phyloP scores from a whole-genome alignment of 2,797 vertebrate genomes.

The Cuniculus paca region DNA sequence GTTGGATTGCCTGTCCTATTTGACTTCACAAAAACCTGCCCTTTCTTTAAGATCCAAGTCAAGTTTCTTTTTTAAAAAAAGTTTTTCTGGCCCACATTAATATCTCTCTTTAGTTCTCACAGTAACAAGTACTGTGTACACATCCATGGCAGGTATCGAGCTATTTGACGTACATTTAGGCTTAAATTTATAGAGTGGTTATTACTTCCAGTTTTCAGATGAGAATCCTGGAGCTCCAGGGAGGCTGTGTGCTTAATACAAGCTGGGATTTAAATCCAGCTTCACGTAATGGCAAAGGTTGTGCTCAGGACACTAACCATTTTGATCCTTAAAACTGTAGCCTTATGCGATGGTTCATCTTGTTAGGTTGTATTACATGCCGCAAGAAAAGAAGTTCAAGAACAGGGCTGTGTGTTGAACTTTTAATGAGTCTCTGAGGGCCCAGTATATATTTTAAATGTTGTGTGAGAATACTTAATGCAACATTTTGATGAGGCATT shows the following conservation, averaged over 20 bases:
- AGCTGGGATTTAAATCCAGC: not conserved
- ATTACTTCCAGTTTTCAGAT: conserved; percentile 43
- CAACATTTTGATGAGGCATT: conserved; percentile 16
- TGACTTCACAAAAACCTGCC: not conserved
- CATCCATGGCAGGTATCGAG: not conserved
- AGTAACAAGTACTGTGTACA: not conserved
- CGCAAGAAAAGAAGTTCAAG: conserved; percentile 8
- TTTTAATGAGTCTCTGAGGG: not conserved
- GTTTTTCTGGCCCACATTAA: not conserved
- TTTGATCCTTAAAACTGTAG: not conserved
- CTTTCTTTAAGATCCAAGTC: conserved; percentile 3
- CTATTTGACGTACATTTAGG: conserved; percentile 32
- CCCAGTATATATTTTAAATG: not conserved
- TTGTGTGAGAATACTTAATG: not conserved
- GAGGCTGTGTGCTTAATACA: not conserved
- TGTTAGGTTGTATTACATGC: not conserved
- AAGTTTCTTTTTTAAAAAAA: not conserved
- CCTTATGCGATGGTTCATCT: not conserved
- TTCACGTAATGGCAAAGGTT: not conserved
- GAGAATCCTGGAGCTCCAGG: conserved; percentile 27
- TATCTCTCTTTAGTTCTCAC: conserved; percentile 18
- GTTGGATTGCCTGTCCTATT: not conserved
- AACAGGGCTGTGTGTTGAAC: conserved; percentile 26
- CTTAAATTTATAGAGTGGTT: conserved; percentile 41
- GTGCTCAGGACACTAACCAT: not conserved